Evolutionary conservation across 2,797 vertebrate species (phyloP), one percentile per base, ranked within the genome.

Genomic region (Bradypodion pumilum): DNA sequence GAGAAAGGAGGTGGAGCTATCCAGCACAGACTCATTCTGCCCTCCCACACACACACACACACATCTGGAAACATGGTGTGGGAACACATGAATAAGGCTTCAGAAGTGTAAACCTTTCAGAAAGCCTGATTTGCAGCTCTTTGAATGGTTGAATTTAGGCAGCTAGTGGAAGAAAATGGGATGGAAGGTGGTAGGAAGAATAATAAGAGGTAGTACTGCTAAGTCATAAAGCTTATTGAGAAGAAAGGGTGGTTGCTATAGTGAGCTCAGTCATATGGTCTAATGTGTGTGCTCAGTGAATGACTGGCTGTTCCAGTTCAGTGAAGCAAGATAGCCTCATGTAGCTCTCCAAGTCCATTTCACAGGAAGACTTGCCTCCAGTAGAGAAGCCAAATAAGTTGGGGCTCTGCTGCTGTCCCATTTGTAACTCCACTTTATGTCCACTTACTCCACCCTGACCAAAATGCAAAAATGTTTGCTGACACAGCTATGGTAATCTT

Each of bases 281-380:
- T 90, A 89, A 86, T 81, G 88, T 84, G 89, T 81, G 88, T 85
- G 66, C 80, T 85, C 56, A 85, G 80, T 94, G 86, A 92, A 94
- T 91, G 91, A 72, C 89, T 89, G 84, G 92, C 88, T 91, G 89
- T 93, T 92, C 91, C 92, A 93, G 91, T 94, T 94, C 94, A 95
- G 90, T 94, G 94, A 94, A 94, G 94, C 94, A 94, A 92, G 93
- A 92, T 94, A 93, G 93, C 94, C 92, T 92, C 94, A 92, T 94
- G 94, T 93, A 90, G 92, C 89, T 85, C 85, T 86, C 32, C 76
- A 56, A 91, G 88, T 73, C 90, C 81, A 81, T 89, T 88, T 93
- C 83, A 93, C 85, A 91, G 87, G 89, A 87, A 89, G 27, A 81
- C 84, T 82, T 15, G 0, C 69, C 90, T 92, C 86, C 89, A 82